These are phyloP conservation scores for Aphaenogaster rudis DNA, from an alignment of 1,140 invertebrate species.

Conservation along the genomic window DNA sequence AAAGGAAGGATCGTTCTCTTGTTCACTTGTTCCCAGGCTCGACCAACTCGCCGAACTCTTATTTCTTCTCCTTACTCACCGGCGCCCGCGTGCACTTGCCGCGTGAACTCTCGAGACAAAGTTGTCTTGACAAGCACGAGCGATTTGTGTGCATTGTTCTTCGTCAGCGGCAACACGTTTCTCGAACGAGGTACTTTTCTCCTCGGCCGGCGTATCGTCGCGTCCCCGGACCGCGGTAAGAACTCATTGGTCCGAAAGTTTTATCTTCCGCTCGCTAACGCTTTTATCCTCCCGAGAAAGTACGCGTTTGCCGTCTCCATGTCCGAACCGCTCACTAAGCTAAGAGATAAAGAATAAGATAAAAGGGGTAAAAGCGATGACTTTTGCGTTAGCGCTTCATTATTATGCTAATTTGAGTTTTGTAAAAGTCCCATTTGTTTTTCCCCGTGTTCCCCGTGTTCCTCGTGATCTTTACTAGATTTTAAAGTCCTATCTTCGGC, in stretches of 20 bases:
- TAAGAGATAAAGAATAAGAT: neutral
- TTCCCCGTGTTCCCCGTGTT: too few species aligned
- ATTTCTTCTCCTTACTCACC: constrained; percentile 41
- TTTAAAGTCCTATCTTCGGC: neutral
- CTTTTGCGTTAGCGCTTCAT: constrained; percentile 39
- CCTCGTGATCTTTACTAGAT: neutral
- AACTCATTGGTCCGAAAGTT: constrained; percentile 61
- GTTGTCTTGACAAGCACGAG: constrained; percentile 66
- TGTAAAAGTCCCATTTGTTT: constrained; percentile 14
- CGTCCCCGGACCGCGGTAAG: constrained; percentile 37
- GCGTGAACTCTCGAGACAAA: constrained; percentile 66
- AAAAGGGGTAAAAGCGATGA: constrained; percentile 41
- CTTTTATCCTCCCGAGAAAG: constrained; percentile 43
- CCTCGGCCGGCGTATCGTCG: constrained; percentile 8
- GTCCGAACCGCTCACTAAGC: neutral
- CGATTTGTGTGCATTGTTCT: constrained; percentile 71
- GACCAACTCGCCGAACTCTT: constrained; percentile 36
- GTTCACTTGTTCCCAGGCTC: constrained; percentile 20
- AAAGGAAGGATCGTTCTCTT: constrained; percentile 36
- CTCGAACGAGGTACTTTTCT: constrained; percentile 47
- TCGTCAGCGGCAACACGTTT: constrained; percentile 38
- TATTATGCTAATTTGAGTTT: constrained; percentile 55
- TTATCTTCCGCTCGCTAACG: constrained; percentile 47
- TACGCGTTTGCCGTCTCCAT: constrained; percentile 2
- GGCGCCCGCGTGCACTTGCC: constrained; percentile 37